Evolutionary conservation across 2,113 vertebrate species (phyloP).

Genomic region (Notothenia coriiceps): DNA sequence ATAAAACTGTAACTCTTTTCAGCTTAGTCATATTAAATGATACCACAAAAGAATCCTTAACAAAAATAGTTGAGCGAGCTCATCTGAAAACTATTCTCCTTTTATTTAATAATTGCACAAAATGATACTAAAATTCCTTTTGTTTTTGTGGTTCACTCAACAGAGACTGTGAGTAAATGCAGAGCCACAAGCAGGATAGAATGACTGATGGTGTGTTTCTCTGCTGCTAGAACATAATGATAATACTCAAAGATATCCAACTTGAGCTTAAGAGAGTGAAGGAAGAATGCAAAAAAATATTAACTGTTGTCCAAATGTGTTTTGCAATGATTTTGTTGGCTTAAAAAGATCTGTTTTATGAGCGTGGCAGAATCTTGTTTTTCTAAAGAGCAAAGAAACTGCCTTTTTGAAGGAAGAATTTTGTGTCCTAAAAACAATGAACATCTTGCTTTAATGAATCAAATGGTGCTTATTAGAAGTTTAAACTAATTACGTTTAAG

Average conservation of each 20-base stretch:
- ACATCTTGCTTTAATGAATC: not conserved
- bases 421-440: conserved; percentile 8
- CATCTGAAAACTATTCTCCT: conserved; percentile 34
- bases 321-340: conserved; percentile 39
- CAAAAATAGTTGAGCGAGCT: conserved; percentile 27
- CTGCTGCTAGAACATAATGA: conserved; percentile 17
- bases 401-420: not conserved
- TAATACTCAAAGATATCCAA: conserved; percentile 19
- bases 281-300: conserved; percentile 32
- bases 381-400: not conserved
- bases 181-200: conserved; percentile 4
- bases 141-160: conserved; percentile 18
- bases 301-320: conserved; percentile 42
- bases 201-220: conserved; percentile 31
- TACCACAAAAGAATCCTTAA: conserved; percentile 25
- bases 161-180: conserved; percentile 22
- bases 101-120: conserved; percentile 20
- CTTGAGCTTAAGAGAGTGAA: conserved; percentile 10
- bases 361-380: conserved; percentile 15
- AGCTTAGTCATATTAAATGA: conserved; percentile 14
- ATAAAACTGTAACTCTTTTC: conserved; percentile 13
- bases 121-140: not conserved
- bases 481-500: not conserved
- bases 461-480: not conserved
- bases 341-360: not conserved